Evolutionary conservation across 2,888 invertebrate species (phyloP), one percentile per base, ranked within the genome.

Genomic region (Chrysodeixis includens): DNA sequence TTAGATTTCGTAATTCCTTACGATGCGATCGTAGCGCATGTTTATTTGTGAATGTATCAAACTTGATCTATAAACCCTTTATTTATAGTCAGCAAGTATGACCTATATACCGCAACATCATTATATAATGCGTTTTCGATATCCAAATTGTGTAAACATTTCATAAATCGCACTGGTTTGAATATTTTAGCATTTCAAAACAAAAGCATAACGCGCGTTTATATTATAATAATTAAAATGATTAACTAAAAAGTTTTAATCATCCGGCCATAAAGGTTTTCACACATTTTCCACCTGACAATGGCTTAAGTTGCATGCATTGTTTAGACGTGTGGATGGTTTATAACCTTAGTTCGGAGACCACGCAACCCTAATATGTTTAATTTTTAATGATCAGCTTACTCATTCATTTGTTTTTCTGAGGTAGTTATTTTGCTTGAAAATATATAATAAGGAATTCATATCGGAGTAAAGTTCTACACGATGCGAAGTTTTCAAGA

Each of bases 231-330:
- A n/a, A n/a, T 40, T n/a, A 7, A n/a, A 40, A 7, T 40, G 6
- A 40, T 40, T 40, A n/a, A 40, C n/a, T 40, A 4, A 40, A 35
- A 40, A 40, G 40, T 40, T 40, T 40, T 40, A 40, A 40, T 40
- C 7, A 40, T 40, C 40, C n/a, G n/a, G 7, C n/a, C n/a, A n/a
- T n/a, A n/a, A n/a, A n/a, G 40, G 14, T 40, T 35, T 40, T 40
- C n/a, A 40, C 14, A 40, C 40, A 40, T 40, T 40, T 40, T 40
- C 7, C n/a, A 35, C n/a, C 40, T 40, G n/a, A n/a, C n/a, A n/a
- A 40, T 40, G 40, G 40, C 40, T 40, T 40, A 6, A 40, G n/a
- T n/a, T 14, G 14, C n/a, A 7, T n/a, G 40, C 40, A 40, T 40
- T 14, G 14, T 40, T 40, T 40, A 6, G 40, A 4, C 40, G n/a